Base-by-base conservation (phyloP, 2,888 invertebrate species). In the Lithophane socia region DNA sequence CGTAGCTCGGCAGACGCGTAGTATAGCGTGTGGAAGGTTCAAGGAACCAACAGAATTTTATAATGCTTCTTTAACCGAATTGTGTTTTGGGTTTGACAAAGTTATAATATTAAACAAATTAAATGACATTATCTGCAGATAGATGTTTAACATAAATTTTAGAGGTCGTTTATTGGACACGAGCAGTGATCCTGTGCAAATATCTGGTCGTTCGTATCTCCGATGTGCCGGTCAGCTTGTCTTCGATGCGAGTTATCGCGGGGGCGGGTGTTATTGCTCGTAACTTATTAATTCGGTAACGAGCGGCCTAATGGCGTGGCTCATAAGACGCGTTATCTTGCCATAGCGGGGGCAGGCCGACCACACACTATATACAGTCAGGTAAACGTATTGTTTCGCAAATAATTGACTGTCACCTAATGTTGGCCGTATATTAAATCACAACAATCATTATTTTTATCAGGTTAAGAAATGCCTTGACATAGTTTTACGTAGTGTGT, bases 271-370 rank as follows among this genome's bases (percentile, higher is more conserved):
- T 72, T 77, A 77, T 56, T 29, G 69, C 71, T 71, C 76, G 65
- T 85, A 79, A 82, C 70, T 79, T 68, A 75, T 73, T 82, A 76
- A 70, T 85, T 75, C 66, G 37, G 5, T 73, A 69, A 74, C 72
- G 75, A 60, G 60, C 47, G 66, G 42, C 52, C n/a, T 78, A 77
- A 73, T 63, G 61, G 52, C 44, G 69, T 64, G 66, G 52, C 68
- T 58, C 65, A 76, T 58, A 29, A 3, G 54, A 60, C 47, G n/a
- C 54, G 67, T 29, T 37, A 54, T 61, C 56, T 64, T 29, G 13
- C 9, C 12, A 2, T 16, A 44, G 12, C 18, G 37, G 29, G n/a
- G 44, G 16, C 18, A 24, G 42, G 24, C 29, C 18, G 7, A 5
- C 12, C 37, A 7, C 37, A 42, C 21, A 13, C n/a, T 8, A 4